Conservation (phyloP, 2,888 invertebrate genomes). For the Aphodius sticticus region DNA sequence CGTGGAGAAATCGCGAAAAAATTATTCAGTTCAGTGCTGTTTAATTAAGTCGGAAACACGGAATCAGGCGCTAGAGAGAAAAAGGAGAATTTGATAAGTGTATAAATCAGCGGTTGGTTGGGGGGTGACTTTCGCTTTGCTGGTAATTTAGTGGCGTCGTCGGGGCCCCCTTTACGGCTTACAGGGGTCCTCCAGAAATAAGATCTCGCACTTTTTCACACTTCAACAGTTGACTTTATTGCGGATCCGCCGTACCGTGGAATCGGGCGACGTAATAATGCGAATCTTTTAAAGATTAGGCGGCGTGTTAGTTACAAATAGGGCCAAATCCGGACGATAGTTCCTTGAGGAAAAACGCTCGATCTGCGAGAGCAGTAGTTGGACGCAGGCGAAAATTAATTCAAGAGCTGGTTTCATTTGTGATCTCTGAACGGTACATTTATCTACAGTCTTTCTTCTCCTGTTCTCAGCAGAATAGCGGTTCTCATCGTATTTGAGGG, state of each 20-base stretch:
- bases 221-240: constrained; percentile 43
- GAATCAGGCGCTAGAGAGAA: neutral
- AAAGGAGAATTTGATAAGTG: constrained; percentile 4
- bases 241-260: constrained; percentile 40
- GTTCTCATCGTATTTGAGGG: neutral
- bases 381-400: constrained; percentile 41
- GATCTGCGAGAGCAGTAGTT: neutral
- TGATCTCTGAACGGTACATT: neutral
- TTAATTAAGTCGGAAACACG: constrained; percentile 4
- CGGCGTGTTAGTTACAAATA: constrained; percentile 41
- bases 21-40: neutral
- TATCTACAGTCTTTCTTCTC: neutral
- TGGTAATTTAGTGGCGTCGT: neutral
- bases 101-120: neutral
- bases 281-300: constrained; percentile 43
- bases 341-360: neutral
- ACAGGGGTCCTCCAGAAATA: constrained; percentile 30
- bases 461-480: neutral
- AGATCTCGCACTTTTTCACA: constrained; percentile 40
- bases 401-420: constrained; percentile 36
- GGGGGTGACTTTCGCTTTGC: neutral
- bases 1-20: neutral
- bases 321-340: neutral
- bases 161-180: neutral
- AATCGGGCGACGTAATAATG: constrained; percentile 40